Conservation (phyloP, 2,113 vertebrate species). For the Spilogale gracilis region DNA sequence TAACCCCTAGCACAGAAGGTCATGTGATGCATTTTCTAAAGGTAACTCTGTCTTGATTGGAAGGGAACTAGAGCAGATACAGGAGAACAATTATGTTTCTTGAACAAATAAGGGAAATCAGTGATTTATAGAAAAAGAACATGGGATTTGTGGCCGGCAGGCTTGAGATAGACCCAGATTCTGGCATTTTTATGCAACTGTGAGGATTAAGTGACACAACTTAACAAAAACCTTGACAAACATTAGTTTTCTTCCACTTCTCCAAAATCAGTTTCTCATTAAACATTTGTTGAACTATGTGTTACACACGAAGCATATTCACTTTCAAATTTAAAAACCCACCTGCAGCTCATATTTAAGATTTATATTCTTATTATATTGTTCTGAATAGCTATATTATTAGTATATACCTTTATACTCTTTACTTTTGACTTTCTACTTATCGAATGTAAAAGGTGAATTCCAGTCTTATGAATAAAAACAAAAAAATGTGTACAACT, state of each 20-base stretch:
- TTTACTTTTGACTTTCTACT: conserved; percentile 13
- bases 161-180: not conserved
- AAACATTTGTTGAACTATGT: not conserved
- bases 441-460: conserved; percentile 41
- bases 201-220: not conserved
- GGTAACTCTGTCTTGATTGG: not conserved
- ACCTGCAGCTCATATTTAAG: not conserved
- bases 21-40: not conserved
- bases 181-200: not conserved
- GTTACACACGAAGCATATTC: not conserved
- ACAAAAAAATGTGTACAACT: conserved; percentile 46
- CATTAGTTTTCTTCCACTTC: not conserved
- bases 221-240: not conserved
- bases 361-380: not conserved
- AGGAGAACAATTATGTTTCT: not conserved
- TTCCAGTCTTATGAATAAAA: conserved; percentile 1
- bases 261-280: not conserved
- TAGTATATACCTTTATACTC: not conserved
- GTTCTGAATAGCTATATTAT: not conserved
- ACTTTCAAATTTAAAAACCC: conserved; percentile 14
- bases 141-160: not conserved
- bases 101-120: not conserved
- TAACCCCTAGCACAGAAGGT: not conserved
- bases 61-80: not conserved
- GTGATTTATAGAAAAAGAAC: not conserved